phyloP scores from a whole-genome alignment of 2,113 vertebrate genomes.

The Pithys albifrons region DNA sequence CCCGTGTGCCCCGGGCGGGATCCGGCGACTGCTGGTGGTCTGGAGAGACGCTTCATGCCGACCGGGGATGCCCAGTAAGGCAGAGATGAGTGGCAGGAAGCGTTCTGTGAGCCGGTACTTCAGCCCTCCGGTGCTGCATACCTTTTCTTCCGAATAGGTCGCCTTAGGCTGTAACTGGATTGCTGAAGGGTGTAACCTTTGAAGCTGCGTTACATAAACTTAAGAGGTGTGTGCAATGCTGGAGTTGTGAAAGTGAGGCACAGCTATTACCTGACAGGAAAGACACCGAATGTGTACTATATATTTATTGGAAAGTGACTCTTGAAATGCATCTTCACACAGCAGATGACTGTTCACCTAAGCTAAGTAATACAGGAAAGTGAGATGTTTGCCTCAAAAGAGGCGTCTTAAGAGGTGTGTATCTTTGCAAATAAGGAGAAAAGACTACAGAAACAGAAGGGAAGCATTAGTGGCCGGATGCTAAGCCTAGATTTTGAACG shows the following conservation, averaged over 20 bases:
- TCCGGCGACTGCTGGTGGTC: not conserved
- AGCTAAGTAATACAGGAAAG: not conserved
- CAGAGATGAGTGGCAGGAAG: not conserved
- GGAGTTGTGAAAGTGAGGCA: not conserved
- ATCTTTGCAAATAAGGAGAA: not conserved
- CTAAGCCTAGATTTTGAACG: not conserved
- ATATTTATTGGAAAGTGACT: not conserved
- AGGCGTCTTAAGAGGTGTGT: not conserved
- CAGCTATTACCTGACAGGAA: fast-evolving
- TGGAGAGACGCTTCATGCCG: fast-evolving
- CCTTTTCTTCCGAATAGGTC: not conserved
- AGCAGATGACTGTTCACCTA: not conserved
- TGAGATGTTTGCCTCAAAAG: not conserved
- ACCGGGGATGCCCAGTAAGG: fast-evolving
- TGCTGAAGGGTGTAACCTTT: not conserved
- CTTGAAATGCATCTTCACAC: not conserved
- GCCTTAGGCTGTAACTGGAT: not conserved
- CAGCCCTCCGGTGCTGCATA: not conserved
- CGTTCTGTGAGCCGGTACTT: fast-evolving
- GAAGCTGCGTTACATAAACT: not conserved
- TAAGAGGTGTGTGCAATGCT: fast-evolving
- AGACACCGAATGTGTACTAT: not conserved
- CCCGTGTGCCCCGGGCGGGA: not conserved
- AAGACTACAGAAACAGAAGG: not conserved
- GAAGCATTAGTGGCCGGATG: not conserved